Conservation (phyloP, 2,888 invertebrate species). For the Charanyca ferruginea region DNA sequence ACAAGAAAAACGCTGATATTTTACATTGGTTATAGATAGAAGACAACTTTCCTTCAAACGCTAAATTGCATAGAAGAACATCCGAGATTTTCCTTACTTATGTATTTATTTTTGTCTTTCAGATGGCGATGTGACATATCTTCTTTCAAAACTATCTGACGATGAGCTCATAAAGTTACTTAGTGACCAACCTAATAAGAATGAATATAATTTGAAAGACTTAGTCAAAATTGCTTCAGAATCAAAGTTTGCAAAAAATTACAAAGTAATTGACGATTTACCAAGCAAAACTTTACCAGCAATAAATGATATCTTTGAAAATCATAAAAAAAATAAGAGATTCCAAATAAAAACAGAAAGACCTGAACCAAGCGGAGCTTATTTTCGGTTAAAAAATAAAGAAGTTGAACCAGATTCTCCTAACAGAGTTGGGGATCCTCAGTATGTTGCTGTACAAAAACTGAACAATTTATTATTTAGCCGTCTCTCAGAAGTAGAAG, state of each 20-base stretch:
- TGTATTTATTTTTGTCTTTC: conserved; percentile 47
- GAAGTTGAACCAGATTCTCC: conserved; percentile 73
- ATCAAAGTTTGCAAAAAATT: conserved; percentile 51
- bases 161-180: conserved; percentile 81
- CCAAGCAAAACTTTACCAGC: conserved; percentile 38
- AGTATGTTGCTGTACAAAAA: conserved; percentile 79
- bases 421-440: conserved; percentile 69
- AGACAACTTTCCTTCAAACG: no score
- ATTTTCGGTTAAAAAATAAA: conserved; percentile 80
- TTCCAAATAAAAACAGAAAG: conserved; percentile 60
- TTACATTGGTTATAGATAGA: no score
- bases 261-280: conserved; percentile 31
- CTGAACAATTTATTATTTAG: conserved; percentile 78
- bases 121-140: conserved; percentile 81
- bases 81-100: not conserved
- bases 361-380: conserved; percentile 65
- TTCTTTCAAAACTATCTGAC: conserved; percentile 84
- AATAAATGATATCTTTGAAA: conserved; percentile 44
- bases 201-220: conserved; percentile 79
- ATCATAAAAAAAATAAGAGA: conserved; percentile 59
- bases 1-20: no score
- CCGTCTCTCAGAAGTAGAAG: conserved; percentile 65
- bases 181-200: conserved; percentile 77
- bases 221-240: conserved; percentile 73
- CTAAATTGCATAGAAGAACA: no score